phyloP scores from a whole-genome alignment of 2,797 vertebrate species.

The Crocodylus rhombifer region DNA sequence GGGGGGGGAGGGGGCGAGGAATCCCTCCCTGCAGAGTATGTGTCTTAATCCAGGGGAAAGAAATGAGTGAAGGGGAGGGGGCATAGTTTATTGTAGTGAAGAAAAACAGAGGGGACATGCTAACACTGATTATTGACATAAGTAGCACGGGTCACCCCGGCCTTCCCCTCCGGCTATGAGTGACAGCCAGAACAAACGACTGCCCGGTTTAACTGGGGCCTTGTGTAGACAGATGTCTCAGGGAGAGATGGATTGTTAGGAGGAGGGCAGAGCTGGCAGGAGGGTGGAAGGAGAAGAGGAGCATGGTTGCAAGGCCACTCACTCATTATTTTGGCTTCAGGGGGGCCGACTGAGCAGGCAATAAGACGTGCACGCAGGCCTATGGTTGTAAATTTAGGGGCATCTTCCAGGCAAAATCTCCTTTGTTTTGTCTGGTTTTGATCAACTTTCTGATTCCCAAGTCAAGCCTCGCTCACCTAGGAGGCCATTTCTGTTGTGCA shows the following conservation, averaged over 20 bases:
- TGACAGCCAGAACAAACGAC: conserved; percentile 22
- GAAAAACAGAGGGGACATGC: conserved; percentile 66
- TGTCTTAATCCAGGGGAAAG: neutral
- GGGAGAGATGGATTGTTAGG: conserved; percentile 28
- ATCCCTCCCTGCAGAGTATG: neutral
- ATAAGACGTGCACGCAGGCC: neutral
- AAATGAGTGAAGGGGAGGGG: conserved; percentile 21
- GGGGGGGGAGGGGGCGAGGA: conserved; percentile 37
- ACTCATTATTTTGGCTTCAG: neutral
- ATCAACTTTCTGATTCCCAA: too few relatives aligned
- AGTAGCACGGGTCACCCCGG: conserved; percentile 25
- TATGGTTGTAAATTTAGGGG: neutral
- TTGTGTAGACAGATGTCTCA: conserved; percentile 9
- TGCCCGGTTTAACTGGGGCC: conserved; percentile 15
- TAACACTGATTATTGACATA: conserved; percentile 74
- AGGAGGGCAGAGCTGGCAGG: neutral
- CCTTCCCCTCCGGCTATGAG: neutral
- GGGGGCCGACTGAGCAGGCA: too few relatives aligned
- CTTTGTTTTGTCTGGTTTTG: neutral
- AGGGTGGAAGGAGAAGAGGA: neutral
- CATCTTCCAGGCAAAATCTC: neutral
- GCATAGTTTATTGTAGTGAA: conserved; percentile 68
- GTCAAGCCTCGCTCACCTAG: neutral
- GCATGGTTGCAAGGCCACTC: neutral
- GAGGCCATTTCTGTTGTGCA: neutral